Conservation (phyloP, 1,140 invertebrate genomes). For the Cotesia typhae region DNA sequence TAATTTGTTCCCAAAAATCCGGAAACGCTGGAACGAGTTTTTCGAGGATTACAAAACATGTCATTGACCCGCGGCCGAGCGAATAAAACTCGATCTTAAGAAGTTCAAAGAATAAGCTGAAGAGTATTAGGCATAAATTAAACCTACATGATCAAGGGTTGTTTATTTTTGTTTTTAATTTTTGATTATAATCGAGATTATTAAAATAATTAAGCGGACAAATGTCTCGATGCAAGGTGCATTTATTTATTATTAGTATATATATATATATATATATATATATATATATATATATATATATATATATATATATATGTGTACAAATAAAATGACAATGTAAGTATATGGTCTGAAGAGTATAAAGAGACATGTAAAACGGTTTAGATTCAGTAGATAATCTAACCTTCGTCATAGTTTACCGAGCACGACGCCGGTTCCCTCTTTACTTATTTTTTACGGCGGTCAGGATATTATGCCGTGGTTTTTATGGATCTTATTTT, state of each 20-base stretch:
- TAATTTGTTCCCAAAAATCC: neutral
- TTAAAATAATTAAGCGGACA: constrained; percentile 1
- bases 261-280: no score
- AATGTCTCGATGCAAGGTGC: neutral
- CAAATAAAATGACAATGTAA: constrained; percentile 6
- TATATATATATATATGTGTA: neutral
- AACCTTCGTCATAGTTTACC: constrained; percentile 64
- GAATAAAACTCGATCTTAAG: no score
- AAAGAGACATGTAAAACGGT: constrained; percentile 54
- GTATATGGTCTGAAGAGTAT: neutral
- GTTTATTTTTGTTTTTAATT: no score
- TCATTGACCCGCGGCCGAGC: constrained; percentile 1
- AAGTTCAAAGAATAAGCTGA: no score
- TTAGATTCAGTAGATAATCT: constrained; percentile 60
- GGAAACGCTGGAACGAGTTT: neutral
- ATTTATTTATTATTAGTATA: neutral
- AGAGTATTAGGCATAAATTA: no score
- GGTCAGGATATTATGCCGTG: no score
- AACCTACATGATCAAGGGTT: no score
- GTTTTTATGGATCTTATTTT: no score
- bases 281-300: no score
- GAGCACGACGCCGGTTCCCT: constrained; percentile 58
- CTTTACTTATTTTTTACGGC: constrained; percentile 12
- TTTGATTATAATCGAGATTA: no score
- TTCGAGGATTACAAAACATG: neutral